phyloP scores from a whole-genome alignment of 2,888 invertebrate genomes.

The Cephus pulcher region DNA sequence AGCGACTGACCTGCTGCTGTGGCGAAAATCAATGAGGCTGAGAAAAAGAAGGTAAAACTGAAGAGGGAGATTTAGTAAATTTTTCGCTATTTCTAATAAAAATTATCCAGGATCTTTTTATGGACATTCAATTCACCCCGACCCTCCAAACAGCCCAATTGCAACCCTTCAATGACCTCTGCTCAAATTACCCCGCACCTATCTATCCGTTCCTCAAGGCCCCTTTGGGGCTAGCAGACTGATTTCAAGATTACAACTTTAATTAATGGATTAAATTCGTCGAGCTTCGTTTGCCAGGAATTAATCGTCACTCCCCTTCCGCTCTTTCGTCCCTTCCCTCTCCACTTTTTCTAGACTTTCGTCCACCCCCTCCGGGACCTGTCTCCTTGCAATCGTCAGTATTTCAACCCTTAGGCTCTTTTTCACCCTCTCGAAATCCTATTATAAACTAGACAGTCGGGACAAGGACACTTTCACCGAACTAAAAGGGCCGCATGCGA shows the following conservation, averaged over 20 bases:
- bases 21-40: neutral
- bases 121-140: neutral
- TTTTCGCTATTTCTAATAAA: neutral
- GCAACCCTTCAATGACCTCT: neutral
- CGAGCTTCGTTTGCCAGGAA: constrained; percentile 34
- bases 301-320: constrained; percentile 25
- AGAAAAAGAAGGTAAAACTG: neutral
- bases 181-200: neutral
- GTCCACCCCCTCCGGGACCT: neutral
- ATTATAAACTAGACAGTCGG: neutral
- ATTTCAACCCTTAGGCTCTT: neutral
- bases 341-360: neutral
- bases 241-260: constrained; percentile 54
- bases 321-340: neutral
- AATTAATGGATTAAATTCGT: constrained; percentile 52
- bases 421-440: neutral
- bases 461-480: neutral
- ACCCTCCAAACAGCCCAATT: neutral
- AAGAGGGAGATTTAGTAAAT: neutral
- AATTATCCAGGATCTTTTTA: neutral
- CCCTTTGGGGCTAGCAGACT: constrained; percentile 20
- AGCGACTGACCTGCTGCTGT: neutral
- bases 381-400: neutral
- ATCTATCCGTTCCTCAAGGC: neutral
- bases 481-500: neutral